These are phyloP conservation scores for Drosophila yakuba DNA, from an alignment of 1,140 invertebrate species.

Conservation along the genomic window DNA sequence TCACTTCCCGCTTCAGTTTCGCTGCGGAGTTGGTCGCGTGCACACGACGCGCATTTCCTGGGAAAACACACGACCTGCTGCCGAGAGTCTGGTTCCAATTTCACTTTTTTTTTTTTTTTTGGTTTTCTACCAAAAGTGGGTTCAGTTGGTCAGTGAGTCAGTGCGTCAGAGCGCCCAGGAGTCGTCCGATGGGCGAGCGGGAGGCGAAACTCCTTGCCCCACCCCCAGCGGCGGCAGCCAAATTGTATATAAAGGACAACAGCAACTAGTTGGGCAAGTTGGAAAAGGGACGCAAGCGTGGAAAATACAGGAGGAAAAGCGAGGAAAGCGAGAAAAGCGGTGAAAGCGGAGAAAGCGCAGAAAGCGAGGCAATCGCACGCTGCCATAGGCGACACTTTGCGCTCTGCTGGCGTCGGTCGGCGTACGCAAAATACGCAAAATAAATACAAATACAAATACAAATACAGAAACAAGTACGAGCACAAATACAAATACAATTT, in stretches of 20 bases:
- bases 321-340: neutral
- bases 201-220: constrained; percentile 5
- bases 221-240: constrained; percentile 34
- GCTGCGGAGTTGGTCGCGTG: constrained; percentile 66
- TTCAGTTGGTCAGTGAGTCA: constrained; percentile 31
- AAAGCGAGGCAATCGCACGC: constrained; percentile 11
- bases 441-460: constrained; percentile 41
- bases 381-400: constrained; percentile 49
- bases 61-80: constrained; percentile 4
- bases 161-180: neutral
- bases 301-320: constrained; percentile 1
- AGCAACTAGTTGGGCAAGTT: constrained; percentile 59
- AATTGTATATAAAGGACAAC: constrained; percentile 71
- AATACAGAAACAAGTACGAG: constrained; percentile 22
- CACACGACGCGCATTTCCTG: constrained; percentile 26
- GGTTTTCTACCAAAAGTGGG: neutral
- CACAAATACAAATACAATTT: constrained; percentile 47
- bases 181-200: constrained; percentile 13
- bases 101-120: neutral
- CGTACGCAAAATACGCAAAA: constrained; percentile 49
- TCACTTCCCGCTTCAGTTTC: constrained; percentile 57
- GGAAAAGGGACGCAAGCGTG: constrained; percentile 3
- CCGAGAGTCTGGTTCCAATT: constrained; percentile 9
- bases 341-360: too few relatives aligned
- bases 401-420: constrained; percentile 24